Evolutionary conservation across 2,113 vertebrate genomes (phyloP).

Genomic region (Copsychus sechellarum): DNA sequence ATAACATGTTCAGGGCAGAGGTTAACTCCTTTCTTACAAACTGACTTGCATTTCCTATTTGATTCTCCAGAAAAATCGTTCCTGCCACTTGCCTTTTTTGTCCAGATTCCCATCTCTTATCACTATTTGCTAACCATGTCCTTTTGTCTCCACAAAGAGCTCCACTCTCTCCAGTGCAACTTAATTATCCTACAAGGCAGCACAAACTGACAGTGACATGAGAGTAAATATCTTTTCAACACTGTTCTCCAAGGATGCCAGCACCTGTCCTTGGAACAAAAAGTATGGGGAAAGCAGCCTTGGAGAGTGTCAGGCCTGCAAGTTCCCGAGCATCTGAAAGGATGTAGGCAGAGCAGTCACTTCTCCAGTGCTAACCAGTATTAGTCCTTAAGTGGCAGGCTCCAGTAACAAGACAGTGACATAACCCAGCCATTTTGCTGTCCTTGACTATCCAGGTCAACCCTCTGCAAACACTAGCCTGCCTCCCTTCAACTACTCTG

Average conservation of each 20-base stretch:
- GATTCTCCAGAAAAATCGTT: neutral
- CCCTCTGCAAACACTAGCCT: neutral
- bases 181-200: neutral
- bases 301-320: neutral
- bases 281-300: neutral
- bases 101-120: neutral
- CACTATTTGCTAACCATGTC: neutral
- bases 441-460: neutral
- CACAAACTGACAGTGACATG: neutral
- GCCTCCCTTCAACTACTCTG: neutral
- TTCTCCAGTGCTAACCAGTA: neutral
- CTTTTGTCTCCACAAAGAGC: neutral
- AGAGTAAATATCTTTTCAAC: neutral
- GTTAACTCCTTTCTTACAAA: neutral
- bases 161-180: neutral
- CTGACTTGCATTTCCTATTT: neutral
- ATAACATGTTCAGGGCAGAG: neutral
- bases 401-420: neutral
- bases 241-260: neutral
- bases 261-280: neutral
- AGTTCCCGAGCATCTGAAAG: neutral
- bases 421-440: neutral
- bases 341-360: neutral
- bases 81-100: neutral
- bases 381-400: neutral